phyloP scores from a whole-genome alignment of 2,113 vertebrate genomes.

The Etheostoma spectabile region DNA sequence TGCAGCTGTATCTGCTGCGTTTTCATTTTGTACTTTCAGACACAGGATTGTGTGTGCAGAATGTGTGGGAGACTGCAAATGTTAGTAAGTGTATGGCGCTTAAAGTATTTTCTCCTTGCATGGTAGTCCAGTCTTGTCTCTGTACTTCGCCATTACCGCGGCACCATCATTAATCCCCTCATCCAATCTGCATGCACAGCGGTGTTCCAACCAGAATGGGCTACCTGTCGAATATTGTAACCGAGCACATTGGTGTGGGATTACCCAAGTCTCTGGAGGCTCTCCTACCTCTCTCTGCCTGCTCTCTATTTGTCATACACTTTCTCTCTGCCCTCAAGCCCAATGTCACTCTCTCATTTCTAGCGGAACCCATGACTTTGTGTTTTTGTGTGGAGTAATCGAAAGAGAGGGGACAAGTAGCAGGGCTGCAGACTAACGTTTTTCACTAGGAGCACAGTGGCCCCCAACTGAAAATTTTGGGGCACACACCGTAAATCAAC shows the following conservation, averaged over 20 bases:
- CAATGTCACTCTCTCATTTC: neutral
- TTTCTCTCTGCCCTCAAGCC: neutral
- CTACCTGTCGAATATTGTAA: constrained; percentile 39
- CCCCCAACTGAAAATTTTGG: no score
- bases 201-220: constrained; percentile 40
- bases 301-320: constrained; percentile 15
- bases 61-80: constrained; percentile 3
- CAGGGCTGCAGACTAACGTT: no score
- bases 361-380: neutral
- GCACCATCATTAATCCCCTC: constrained; percentile 36
- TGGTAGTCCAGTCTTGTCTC: constrained; percentile 2
- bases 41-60: neutral
- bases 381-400: neutral
- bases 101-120: constrained; percentile 22
- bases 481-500: no score
- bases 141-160: neutral
- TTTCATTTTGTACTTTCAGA: neutral
- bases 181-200: constrained; percentile 56
- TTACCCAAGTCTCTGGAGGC: constrained; percentile 41
- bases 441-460: no score
- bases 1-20: neutral
- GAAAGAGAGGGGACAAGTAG: neutral
- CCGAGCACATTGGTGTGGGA: constrained; percentile 33
- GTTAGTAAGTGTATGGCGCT: neutral
- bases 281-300: constrained; percentile 17